phyloP scores from a whole-genome alignment of 2,888 invertebrate genomes.

The Pterobdella sp. region DNA sequence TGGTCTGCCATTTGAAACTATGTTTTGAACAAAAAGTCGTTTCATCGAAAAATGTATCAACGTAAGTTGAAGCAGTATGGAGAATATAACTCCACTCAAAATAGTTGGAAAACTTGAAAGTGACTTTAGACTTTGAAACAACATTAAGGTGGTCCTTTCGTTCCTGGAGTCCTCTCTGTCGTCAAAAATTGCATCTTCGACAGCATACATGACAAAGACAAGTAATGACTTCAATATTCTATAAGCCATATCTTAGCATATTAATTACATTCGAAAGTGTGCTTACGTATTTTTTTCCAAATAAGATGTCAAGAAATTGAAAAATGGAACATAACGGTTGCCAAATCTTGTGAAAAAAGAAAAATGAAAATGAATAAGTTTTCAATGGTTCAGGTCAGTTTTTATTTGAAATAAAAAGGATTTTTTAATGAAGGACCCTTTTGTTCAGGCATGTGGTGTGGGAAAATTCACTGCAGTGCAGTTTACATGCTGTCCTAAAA shows the following conservation, averaged over 20 bases:
- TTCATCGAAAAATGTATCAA: too few relatives aligned
- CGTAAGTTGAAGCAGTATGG: too few relatives aligned
- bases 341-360: not conserved
- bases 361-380: constrained; percentile 2
- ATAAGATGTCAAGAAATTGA: not conserved
- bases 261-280: too few relatives aligned
- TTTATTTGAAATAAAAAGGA: too few relatives aligned
- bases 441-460: constrained; percentile 92
- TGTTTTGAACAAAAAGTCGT: too few relatives aligned
- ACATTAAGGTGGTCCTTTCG: constrained; percentile 88
- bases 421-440: too few relatives aligned
- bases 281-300: too few relatives aligned
- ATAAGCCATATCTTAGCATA: too few relatives aligned
- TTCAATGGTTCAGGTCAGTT: constrained; percentile 5
- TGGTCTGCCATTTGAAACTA: too few relatives aligned
- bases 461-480: constrained; percentile 95
- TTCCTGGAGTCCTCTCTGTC: constrained; percentile 92
- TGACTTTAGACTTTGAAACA: too few relatives aligned
- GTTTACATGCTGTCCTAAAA: constrained; percentile 77
- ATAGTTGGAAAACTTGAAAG: too few relatives aligned
- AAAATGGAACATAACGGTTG: not conserved
- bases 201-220: constrained; percentile 90
- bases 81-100: too few relatives aligned
- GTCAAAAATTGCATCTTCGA: constrained; percentile 97
- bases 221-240: not conserved